Percentiles rank a stretch among this genome's conserved stretches.
Evolutionary conservation across 2,113 vertebrate genomes (phyloP).

Genomic region (Monarcha castaneiventris): DNA sequence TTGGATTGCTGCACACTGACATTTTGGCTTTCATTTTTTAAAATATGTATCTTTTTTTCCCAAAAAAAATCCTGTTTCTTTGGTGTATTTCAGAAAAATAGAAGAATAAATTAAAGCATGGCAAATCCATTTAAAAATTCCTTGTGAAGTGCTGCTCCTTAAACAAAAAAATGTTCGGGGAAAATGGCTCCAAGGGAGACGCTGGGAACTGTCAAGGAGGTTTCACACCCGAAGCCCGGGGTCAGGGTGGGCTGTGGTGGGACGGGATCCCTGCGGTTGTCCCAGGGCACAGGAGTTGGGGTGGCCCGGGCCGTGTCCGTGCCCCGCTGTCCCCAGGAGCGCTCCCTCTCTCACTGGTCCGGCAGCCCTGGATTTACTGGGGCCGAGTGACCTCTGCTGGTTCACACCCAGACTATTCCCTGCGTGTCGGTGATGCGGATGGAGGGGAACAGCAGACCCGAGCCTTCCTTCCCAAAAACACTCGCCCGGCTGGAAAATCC

Average conservation of each 20-base stretch:
- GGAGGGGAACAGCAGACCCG: background rate
- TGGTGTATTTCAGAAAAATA: background rate
- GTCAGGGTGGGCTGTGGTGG: background rate
- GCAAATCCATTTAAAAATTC: background rate
- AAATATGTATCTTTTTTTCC: accelerated
- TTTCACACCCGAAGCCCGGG: background rate
- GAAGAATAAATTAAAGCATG: background rate
- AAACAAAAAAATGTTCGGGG: background rate
- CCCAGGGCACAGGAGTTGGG: background rate
- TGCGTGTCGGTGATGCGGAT: accelerated
- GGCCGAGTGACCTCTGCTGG: constrained; percentile 21
- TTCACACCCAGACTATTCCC: background rate
- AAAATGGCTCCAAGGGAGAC: background rate
- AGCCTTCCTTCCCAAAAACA: background rate
- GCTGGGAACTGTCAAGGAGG: background rate
- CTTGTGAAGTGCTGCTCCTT: background rate
- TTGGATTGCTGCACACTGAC: background rate
- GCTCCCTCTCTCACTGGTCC: background rate
- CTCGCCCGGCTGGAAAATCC: background rate
- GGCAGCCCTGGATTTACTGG: background rate
- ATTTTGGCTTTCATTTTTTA: accelerated
- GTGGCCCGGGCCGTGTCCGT: background rate
- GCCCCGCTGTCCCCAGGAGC: background rate
- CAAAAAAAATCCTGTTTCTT: background rate
- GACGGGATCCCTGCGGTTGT: background rate